A percentile compares a stretch with the other conserved stretches of the same genome.
Conservation (phyloP, 92 coral and sea anemone species). For the Isaurus tuberculatus region DNA sequence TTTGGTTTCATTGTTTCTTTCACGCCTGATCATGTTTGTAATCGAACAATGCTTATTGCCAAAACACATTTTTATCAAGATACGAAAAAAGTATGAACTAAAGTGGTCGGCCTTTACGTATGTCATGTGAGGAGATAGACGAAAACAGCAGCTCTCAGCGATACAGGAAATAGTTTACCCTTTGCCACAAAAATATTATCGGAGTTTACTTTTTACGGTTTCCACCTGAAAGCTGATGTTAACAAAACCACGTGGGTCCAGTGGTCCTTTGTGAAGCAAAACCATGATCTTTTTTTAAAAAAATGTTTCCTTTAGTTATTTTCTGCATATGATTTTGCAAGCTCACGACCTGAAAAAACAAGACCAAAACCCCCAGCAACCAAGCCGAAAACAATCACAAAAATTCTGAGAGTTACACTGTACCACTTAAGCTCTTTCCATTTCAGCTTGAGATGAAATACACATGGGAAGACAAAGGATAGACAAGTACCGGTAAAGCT, state of each 20-base stretch:
- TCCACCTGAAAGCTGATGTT: background rate
- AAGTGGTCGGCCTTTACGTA: background rate
- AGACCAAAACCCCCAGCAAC: conserved; percentile 87
- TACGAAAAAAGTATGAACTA: background rate
- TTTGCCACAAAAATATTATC: background rate
- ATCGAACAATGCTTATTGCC: background rate
- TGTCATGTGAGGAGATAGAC: background rate
- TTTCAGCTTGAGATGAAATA: conserved; percentile 83
- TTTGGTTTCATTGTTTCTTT: too few species aligned
- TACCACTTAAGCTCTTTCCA: conserved; percentile 82
- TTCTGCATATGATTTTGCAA: conserved; percentile 66
- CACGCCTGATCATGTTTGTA: background rate
- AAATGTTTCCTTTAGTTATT: background rate
- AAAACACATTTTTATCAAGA: background rate
- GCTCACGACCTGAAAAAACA: conserved; percentile 84
- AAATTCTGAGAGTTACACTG: conserved; percentile 63
- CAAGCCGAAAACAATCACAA: conserved; percentile 79
- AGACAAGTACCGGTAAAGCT: conserved; percentile 91
- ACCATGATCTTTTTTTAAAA: background rate
- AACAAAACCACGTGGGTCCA: background rate
- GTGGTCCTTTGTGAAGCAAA: background rate
- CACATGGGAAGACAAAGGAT: conserved; percentile 88
- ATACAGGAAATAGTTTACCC: background rate
- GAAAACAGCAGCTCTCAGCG: background rate
- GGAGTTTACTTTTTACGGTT: background rate